Evolutionary conservation across 1,140 invertebrate genomes (phyloP).

Genomic region (Drosophila parvula): DNA sequence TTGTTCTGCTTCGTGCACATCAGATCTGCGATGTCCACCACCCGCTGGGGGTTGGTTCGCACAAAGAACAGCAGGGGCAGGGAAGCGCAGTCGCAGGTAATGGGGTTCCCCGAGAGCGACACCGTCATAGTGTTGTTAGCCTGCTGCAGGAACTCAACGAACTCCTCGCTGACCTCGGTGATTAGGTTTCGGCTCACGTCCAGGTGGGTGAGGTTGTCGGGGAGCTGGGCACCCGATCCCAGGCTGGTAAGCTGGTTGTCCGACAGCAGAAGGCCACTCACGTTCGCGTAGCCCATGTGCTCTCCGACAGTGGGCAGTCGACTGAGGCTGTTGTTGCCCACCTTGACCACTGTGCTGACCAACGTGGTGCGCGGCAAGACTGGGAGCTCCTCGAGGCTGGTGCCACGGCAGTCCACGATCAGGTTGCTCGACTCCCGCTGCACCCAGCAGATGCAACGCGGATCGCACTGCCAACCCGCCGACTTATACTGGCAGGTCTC

Average conservation of each 20-base stretch:
- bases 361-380: constrained; percentile 58
- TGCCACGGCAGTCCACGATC: constrained; percentile 85
- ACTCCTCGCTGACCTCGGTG: constrained; percentile 72
- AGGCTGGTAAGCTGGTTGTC: constrained; percentile 85
- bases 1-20: constrained; percentile 82
- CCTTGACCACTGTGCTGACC: constrained; percentile 84
- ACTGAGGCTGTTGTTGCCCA: constrained; percentile 85
- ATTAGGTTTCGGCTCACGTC: constrained; percentile 86
- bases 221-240: constrained; percentile 57
- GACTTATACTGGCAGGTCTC: constrained; percentile 69
- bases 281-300: constrained; percentile 80
- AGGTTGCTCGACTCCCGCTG: constrained; percentile 80
- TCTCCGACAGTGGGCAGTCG: constrained; percentile 76
- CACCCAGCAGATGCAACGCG: constrained; percentile 84
- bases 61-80: constrained; percentile 86
- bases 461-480: constrained; percentile 83
- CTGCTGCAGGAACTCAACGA: constrained; percentile 78
- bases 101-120: constrained; percentile 86
- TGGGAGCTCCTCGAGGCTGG: constrained; percentile 74
- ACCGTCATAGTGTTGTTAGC: constrained; percentile 76
- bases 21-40: constrained; percentile 80
- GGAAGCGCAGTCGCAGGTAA: constrained; percentile 87
- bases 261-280: constrained; percentile 84
- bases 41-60: constrained; percentile 81
- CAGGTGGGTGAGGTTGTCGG: constrained; percentile 80